These are phyloP conservation scores for Bradypodion pumilum DNA, from an alignment of 2,797 vertebrate species.

Conservation along the genomic window DNA sequence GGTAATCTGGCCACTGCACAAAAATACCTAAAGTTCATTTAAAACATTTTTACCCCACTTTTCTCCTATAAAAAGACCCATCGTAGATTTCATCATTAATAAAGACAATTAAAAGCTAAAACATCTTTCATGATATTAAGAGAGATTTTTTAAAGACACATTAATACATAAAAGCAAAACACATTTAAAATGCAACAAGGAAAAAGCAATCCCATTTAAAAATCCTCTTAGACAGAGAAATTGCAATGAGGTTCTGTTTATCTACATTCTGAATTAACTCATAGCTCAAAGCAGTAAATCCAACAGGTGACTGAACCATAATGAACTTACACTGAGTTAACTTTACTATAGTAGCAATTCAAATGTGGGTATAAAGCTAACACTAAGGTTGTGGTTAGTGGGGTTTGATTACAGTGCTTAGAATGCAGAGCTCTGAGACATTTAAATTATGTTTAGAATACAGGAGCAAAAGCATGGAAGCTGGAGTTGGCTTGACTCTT, in stretches of 20 bases:
- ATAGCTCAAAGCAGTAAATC: neutral
- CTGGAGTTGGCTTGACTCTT: neutral
- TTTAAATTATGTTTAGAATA: neutral
- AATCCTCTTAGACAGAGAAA: too few relatives aligned
- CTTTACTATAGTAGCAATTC: neutral
- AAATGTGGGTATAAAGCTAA: too few relatives aligned
- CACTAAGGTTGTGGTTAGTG: too few relatives aligned
- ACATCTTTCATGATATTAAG: too few relatives aligned
- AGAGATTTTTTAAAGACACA: too few relatives aligned
- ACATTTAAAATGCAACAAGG: too few relatives aligned
- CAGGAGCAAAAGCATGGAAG: neutral
- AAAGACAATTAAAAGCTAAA: too few relatives aligned
- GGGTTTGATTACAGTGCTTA: neutral
- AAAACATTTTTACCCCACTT: too few relatives aligned
- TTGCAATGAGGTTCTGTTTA: neutral
- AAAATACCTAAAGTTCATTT: neutral
- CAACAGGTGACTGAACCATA: neutral
- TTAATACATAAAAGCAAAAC: too few relatives aligned
- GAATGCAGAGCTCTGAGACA: neutral
- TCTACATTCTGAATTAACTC: conserved; percentile 14
- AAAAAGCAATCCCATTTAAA: too few relatives aligned
- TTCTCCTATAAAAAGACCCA: too few relatives aligned
- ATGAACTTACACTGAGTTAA: neutral
- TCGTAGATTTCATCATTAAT: too few relatives aligned
- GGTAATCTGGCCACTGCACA: neutral